Base-by-base conservation (phyloP, 2,797 vertebrate species). In the Cuculus canorus region DNA sequence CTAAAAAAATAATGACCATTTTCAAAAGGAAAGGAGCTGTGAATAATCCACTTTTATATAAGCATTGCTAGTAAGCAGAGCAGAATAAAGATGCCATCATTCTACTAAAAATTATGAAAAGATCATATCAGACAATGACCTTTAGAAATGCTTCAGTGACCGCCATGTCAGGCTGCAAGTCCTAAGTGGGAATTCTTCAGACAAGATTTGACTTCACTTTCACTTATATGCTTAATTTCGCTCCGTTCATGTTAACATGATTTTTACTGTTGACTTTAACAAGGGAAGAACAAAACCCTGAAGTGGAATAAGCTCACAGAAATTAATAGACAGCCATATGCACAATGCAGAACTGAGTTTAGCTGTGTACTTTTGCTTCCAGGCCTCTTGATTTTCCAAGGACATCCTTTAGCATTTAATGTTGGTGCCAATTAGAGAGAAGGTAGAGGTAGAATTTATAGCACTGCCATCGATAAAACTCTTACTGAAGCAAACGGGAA, bases 61-160 rank as follows among this genome's bases (percentile, higher is more conserved):
- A 86, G 68, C 82, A 86, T 39, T 92, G 77, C 64, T 66, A 95
- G 85, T 92, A 91, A 96, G 83, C 94, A 86, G 93, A 93, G 93
- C 91, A 96, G 93, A 96, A 96, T 96, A 95, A 96, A 93, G 86
- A 93, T 93, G 81, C 91, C 78, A 88, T 95, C 90, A 88, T 96
- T 94, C 77, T 71, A 84, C 86, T 90, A 93, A 92, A 75, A 95
- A 85, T 94, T 95, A 94, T 83, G 93, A 89, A 95, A 95, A 96
- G 94, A 96, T 93, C 81, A 61, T 96, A 93, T 88, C 90, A 92
- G 86, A 93, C 88, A 95, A 82, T 76, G 84, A 93, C 75, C 93
- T 95, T 96, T 68, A 89, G 75, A 89, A 94, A 95, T 61, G 94
- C 90, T 94, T 90, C 93, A 92, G 75, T 93, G 81, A 85, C 57